A percentile compares a stretch with the other conserved stretches of the same genome.
These are phyloP conservation scores for Oryzaephilus surinamensis DNA, from an alignment of 1,140 invertebrate genomes.

Conservation along the genomic window DNA sequence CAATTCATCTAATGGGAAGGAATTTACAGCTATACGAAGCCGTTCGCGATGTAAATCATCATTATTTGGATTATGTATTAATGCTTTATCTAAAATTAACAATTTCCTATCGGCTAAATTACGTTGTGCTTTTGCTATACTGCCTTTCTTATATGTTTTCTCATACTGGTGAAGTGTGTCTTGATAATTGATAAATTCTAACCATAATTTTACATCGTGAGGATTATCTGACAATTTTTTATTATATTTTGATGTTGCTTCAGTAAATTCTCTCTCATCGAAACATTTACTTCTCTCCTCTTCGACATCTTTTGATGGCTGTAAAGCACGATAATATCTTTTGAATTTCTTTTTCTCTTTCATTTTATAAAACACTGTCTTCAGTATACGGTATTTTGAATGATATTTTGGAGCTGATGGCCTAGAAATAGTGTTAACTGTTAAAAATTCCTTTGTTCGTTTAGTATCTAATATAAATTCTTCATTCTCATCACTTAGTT, in stretches of 20 bases:
- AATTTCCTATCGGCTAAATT: slow-evolving; percentile 43
- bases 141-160: slow-evolving; percentile 34
- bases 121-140: slow-evolving; percentile 34
- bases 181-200: slow-evolving; percentile 48
- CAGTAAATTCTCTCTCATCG: slow-evolving; percentile 39
- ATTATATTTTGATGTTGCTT: slow-evolving; percentile 42
- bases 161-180: slow-evolving; percentile 38
- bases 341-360: slow-evolving; percentile 13
- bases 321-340: slow-evolving; percentile 31
- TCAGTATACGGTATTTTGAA: neutral
- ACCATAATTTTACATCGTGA: slow-evolving; percentile 41
- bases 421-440: too few relatives aligned
- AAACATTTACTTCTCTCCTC: slow-evolving; percentile 23
- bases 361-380: neutral
- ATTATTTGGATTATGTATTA: slow-evolving; percentile 40
- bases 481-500: slow-evolving; percentile 5
- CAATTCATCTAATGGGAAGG: slow-evolving; percentile 45
- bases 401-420: too few relatives aligned
- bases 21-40: slow-evolving; percentile 39
- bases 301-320: slow-evolving; percentile 14
- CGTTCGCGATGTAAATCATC: slow-evolving; percentile 39
- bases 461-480: slow-evolving; percentile 12
- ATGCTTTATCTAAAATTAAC: slow-evolving; percentile 44
- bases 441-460: slow-evolving; percentile 7
- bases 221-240: slow-evolving; percentile 39